Conservation (phyloP, 2,888 invertebrate genomes). For the Caenorhabditis angaria region DNA sequence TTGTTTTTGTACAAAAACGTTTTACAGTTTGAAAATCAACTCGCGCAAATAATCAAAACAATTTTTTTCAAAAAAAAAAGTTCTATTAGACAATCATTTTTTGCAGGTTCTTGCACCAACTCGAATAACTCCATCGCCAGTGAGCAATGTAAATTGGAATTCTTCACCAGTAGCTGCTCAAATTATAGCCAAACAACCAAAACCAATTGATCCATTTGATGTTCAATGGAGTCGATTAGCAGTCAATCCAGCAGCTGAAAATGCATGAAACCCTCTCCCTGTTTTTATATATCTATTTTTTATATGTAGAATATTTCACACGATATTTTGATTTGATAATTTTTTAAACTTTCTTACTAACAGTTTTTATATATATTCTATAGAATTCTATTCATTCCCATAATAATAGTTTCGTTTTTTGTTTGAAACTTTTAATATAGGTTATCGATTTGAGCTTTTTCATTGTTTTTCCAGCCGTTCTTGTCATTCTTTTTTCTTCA, state of each 20-base stretch:
- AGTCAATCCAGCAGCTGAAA: neutral
- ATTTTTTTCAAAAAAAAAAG: too few relatives aligned
- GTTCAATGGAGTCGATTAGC: conserved; percentile 62
- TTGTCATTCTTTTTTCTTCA: neutral
- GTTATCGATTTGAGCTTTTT: neutral
- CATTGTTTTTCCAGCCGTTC: neutral
- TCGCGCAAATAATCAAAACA: too few relatives aligned
- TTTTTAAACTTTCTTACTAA: neutral
- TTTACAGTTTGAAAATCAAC: too few relatives aligned
- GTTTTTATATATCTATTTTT: neutral
- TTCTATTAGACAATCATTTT: too few relatives aligned
- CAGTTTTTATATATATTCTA: neutral
- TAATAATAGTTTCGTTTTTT: conserved; percentile 1
- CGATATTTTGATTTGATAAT: neutral
- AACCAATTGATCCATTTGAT: conserved; percentile 66
- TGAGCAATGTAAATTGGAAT: conserved; percentile 38
- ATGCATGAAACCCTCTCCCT: neutral
- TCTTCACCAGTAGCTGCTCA: conserved; percentile 25
- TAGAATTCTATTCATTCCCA: too few relatives aligned
- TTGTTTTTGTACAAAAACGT: too few relatives aligned
- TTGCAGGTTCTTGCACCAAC: too few relatives aligned
- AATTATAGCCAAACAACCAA: conserved; percentile 17
- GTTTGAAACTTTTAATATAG: neutral
- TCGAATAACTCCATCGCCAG: conserved; percentile 23
- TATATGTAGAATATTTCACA: neutral